These are phyloP conservation scores for Ptilodon capucinus DNA, from an alignment of 2,888 invertebrate genomes.

Conservation along the genomic window DNA sequence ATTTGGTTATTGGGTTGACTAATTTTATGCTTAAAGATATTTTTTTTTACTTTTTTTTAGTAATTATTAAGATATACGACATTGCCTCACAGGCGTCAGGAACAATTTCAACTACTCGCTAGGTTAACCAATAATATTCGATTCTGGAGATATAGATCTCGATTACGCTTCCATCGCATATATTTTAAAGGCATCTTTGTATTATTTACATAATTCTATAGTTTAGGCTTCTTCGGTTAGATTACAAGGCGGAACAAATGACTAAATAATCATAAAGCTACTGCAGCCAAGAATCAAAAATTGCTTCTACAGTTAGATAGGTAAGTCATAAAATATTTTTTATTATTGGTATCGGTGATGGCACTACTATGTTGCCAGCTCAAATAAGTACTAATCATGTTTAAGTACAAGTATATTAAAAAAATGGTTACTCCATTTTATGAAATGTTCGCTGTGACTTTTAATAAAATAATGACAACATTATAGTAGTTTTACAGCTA, in stretches of 20 bases:
- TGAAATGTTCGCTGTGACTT: too few relatives aligned
- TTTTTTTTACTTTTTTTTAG: constrained; percentile 50
- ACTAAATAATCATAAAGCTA: too few relatives aligned
- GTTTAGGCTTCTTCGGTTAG: constrained; percentile 17
- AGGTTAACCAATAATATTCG: constrained; percentile 71
- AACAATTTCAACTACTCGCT: constrained; percentile 81
- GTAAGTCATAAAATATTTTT: too few relatives aligned
- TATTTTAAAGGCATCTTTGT: constrained; percentile 45
- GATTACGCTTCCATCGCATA: constrained; percentile 73
- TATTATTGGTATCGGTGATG: neutral
- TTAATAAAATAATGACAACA: constrained; percentile 36
- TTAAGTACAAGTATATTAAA: too few relatives aligned
- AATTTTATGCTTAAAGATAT: constrained; percentile 69
- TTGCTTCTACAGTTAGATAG: too few relatives aligned
- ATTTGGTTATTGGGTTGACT: constrained; percentile 80
- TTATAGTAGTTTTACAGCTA: constrained; percentile 36
- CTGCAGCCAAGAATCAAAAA: neutral
- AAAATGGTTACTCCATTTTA: too few relatives aligned
- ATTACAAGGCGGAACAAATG: neutral
- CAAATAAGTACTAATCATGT: too few relatives aligned
- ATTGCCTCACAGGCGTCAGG: constrained; percentile 81
- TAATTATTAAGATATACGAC: constrained; percentile 73
- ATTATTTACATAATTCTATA: constrained; percentile 29
- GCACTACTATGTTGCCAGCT: constrained; percentile 3
- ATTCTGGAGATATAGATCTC: constrained; percentile 73